Conservation (phyloP, 2,888 invertebrate genomes). For the Andrena dorsata region DNA sequence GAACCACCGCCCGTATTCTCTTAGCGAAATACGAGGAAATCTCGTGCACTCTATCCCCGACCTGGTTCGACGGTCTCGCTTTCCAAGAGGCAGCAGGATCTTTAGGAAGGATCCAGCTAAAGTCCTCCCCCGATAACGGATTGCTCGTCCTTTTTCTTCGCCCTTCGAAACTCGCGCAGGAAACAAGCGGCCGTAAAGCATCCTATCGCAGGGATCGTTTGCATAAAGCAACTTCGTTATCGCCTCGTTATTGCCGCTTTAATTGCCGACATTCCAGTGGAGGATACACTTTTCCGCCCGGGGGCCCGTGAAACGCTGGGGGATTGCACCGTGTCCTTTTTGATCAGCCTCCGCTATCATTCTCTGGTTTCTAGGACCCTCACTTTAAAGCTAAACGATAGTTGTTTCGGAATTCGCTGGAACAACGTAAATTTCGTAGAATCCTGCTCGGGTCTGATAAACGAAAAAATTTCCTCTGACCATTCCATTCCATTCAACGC, state of each 20-base stretch:
- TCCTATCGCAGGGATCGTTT: conserved; percentile 48
- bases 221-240: conserved; percentile 53
- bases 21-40: conserved; percentile 47
- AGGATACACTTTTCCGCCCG: not conserved
- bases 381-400: too few species aligned
- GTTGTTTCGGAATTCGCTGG: too few species aligned
- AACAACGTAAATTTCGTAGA: not conserved
- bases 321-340: not conserved
- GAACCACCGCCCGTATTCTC: conserved; percentile 27
- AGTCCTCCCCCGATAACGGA: conserved; percentile 48
- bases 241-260: conserved; percentile 47
- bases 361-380: too few species aligned
- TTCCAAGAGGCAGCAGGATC: conserved; percentile 19
- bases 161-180: conserved; percentile 15
- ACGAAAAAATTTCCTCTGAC: not conserved
- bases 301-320: not conserved
- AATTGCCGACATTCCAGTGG: conserved; percentile 40
- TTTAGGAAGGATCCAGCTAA: conserved; percentile 37
- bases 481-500: not conserved
- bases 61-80: conserved; percentile 16
- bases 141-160: conserved; percentile 33
- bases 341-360: not conserved
- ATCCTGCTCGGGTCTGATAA: not conserved
- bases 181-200: conserved; percentile 28
- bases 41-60: not conserved